phyloP scores from a whole-genome alignment of 2,113 vertebrate genomes.

The Xiphorhynchus elegans region DNA sequence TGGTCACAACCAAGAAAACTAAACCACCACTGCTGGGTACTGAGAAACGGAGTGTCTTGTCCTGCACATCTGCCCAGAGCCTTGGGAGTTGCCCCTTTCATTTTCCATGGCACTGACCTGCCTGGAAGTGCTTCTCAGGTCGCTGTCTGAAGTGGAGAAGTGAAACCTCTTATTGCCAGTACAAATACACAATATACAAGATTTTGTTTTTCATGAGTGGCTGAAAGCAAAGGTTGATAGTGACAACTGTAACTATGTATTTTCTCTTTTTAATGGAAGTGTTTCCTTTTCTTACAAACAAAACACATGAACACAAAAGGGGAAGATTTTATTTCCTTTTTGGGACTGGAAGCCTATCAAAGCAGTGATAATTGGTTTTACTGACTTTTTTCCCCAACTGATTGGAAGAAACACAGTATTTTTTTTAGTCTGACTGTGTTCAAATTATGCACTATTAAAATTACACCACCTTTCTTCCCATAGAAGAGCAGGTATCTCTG shows the following conservation, averaged over 20 bases:
- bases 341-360: neutral
- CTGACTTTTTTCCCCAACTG: neutral
- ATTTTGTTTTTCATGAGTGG: neutral
- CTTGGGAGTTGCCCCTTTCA: neutral
- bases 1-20: neutral
- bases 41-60: fast-evolving
- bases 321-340: neutral
- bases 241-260: neutral
- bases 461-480: neutral
- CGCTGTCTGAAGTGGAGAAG: neutral
- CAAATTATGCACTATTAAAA: neutral
- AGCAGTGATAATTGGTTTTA: neutral
- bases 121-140: neutral
- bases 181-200: neutral
- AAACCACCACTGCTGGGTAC: neutral
- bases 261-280: neutral
- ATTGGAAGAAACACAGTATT: neutral
- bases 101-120: neutral
- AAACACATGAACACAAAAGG: neutral
- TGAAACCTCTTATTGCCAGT: neutral
- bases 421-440: neutral
- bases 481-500: neutral
- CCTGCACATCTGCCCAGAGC: neutral
- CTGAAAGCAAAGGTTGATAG: neutral
- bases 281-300: neutral